These are phyloP conservation scores for Neria commutata DNA, from an alignment of 2,888 invertebrate genomes.

Conservation along the genomic window DNA sequence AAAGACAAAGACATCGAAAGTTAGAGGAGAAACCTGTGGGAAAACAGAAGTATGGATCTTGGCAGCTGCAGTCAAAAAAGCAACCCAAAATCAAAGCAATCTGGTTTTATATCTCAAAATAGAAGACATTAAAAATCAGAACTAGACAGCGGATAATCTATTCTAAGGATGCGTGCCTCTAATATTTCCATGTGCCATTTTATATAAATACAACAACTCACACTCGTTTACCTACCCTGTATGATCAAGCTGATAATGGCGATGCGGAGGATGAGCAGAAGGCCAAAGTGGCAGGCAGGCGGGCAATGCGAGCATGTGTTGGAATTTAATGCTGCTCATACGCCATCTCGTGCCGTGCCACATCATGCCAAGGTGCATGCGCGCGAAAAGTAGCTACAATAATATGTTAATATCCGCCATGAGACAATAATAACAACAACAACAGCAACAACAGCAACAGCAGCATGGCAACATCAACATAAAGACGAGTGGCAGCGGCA, in stretches of 20 bases:
- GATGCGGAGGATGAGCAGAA: not conserved
- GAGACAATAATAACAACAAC: constrained; percentile 43
- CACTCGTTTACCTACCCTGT: no score
- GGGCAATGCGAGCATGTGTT: not conserved
- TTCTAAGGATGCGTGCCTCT: no score
- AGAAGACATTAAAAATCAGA: no score
- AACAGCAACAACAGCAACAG: constrained; percentile 13
- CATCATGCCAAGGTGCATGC: constrained; percentile 12
- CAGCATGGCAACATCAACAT: constrained; percentile 24
- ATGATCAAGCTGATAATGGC: not conserved
- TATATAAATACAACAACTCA: no score
- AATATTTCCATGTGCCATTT: no score
- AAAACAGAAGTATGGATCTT: no score
- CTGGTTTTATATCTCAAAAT: no score
- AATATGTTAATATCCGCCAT: constrained; percentile 57
- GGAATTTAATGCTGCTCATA: not conserved
- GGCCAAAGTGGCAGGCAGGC: constrained; percentile 2
- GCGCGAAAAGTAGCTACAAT: constrained; percentile 47
- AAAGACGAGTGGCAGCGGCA: constrained; percentile 14
- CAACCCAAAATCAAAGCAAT: no score
- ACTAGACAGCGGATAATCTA: no score
- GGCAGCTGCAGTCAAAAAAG: no score
- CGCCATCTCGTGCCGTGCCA: not conserved
- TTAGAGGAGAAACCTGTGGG: no score
- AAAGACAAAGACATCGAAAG: no score